Conservation (phyloP, 2,113 vertebrate genomes). For the Muntiacus muntjak region DNA sequence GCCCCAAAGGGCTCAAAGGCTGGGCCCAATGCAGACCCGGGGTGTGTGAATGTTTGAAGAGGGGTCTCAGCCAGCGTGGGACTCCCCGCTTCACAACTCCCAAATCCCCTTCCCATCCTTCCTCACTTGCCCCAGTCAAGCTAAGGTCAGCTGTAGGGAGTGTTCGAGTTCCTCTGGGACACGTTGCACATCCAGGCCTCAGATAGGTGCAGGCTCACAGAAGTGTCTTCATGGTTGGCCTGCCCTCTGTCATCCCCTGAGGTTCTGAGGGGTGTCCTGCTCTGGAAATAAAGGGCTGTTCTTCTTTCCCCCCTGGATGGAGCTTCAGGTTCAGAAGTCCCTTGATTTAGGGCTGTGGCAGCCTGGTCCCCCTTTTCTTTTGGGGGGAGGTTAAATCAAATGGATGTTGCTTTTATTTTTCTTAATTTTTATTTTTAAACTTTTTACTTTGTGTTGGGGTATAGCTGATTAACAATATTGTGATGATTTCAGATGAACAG, state of each 20-base stretch:
- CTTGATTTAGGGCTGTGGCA: background rate
- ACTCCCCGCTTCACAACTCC: background rate
- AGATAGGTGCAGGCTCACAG: background rate
- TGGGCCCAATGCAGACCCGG: background rate
- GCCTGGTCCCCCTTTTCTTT: background rate
- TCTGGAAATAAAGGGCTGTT: background rate
- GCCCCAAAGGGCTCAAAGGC: background rate
- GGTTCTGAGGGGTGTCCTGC: no score
- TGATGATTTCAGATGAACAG: background rate
- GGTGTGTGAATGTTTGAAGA: background rate
- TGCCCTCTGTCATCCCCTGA: rapidly evolving
- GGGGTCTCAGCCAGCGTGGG: background rate
- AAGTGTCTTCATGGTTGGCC: background rate
- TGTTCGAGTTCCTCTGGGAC: background rate
- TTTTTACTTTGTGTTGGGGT: background rate
- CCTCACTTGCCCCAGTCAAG: background rate
- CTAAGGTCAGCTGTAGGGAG: background rate
- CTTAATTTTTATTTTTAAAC: background rate
- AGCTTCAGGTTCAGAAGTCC: background rate
- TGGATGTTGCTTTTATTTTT: background rate
- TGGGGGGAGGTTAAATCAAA: background rate
- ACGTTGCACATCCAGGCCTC: background rate
- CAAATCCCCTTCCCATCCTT: background rate
- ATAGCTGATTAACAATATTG: background rate
- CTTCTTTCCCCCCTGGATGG: background rate